Conservation (phyloP, 2,888 invertebrate genomes). For the Cantharis nigra region DNA sequence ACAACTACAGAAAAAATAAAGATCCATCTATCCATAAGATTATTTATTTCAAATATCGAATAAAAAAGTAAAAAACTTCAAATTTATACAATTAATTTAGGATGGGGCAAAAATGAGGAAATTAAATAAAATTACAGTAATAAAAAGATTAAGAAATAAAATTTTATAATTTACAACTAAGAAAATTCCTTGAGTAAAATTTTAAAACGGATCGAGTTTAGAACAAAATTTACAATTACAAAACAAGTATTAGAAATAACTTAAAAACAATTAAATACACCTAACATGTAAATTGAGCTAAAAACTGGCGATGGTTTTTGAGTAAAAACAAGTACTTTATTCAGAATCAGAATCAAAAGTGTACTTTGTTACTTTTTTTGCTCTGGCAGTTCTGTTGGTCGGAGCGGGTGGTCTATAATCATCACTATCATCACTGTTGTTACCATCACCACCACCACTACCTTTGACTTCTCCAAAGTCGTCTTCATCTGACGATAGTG, state of each 20-base stretch:
- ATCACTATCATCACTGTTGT: background rate
- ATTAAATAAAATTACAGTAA: background rate
- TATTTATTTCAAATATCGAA: background rate
- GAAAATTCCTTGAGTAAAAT: background rate
- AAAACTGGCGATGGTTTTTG: background rate
- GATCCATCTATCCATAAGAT: background rate
- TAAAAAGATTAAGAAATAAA: background rate
- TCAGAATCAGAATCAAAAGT: constrained; percentile 3
- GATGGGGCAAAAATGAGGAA: background rate
- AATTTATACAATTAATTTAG: background rate
- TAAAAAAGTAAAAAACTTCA: background rate
- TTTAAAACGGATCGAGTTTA: background rate
- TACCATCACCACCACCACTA: background rate
- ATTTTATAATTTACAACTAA: background rate
- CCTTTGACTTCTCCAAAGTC: background rate
- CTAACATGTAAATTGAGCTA: background rate
- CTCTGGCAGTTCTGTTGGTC: background rate
- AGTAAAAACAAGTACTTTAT: background rate
- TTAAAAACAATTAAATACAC: background rate
- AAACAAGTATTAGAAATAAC: background rate
- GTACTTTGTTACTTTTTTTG: background rate
- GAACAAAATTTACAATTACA: background rate
- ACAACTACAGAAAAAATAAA: background rate
- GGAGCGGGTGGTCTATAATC: background rate
- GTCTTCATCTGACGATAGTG: background rate